Evolutionary conservation across 2,888 invertebrate genomes (phyloP), one percentile per base, ranked within the genome.

Genomic region (Cosmopolites sordidus): DNA sequence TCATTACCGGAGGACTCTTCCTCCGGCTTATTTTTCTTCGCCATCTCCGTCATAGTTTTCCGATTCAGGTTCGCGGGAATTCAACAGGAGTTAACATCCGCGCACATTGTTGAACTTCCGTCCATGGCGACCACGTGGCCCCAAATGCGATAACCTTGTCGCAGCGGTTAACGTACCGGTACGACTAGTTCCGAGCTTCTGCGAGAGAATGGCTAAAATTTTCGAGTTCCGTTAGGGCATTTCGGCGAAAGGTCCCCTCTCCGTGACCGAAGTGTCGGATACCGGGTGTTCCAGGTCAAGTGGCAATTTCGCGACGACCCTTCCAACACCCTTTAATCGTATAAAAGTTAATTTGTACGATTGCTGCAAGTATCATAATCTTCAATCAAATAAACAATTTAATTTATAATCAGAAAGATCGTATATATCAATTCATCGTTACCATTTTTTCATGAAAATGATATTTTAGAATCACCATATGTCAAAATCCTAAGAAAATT

Each of bases 1-100:
- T 60, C 62, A 18, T 33, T 11, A 12, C 33, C 33, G 33, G 33
- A 33, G 30, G 48, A 48, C 33, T 41, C 44, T 16, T 51, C 51
- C 18, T 37, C 38, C 15, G 22, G 3, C 16, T 41, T 44, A 11
- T 37, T 15, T 30, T 51, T 56, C 41, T 56, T 47, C 16, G 56
- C 9, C 56, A 56, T 56, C 27, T 17, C 43, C n/a, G 1, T 12
- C 15, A 14, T 15, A 27, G 8, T 27, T 43, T 39, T 22, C 11
- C 11, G 8, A 4, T 43, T 43, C n/a, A 22, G 4, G 22, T 5
- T 22, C 22, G 8, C 27, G 27, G 27, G 12, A 33, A 33, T n/a
- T 33, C n/a, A 33, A 22, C 22, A 22, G 22, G 8, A 33, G 12
- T 33, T 33, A 33, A 6, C n/a, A n/a, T 33, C 11, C n/a, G 33